Evolutionary conservation across 1,140 invertebrate species (phyloP).

Genomic region (Zelostemma sp.): DNA sequence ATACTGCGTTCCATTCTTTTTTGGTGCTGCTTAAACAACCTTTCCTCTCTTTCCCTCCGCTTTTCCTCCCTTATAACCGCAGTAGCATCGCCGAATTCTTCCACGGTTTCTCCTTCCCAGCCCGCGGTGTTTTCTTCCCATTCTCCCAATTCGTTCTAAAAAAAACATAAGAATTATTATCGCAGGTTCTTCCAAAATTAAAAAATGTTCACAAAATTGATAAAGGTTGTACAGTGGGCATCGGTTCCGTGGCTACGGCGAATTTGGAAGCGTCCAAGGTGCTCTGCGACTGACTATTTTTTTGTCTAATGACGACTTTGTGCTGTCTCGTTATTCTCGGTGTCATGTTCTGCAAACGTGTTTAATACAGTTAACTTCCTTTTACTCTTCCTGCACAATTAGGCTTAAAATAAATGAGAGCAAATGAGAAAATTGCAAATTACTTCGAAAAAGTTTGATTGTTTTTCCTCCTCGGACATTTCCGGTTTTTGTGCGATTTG

Average conservation of each 20-base stretch:
- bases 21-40: slow-evolving; percentile 68
- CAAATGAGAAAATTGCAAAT: neutral
- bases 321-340: slow-evolving; percentile 70
- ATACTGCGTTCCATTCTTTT: slow-evolving; percentile 64
- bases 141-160: slow-evolving; percentile 62
- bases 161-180: slow-evolving; percentile 20
- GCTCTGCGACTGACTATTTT: slow-evolving; percentile 37
- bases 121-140: slow-evolving; percentile 69
- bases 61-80: slow-evolving; percentile 67
- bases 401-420: neutral
- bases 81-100: slow-evolving; percentile 65
- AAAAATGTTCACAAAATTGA: neutral
- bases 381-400: no score
- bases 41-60: slow-evolving; percentile 65
- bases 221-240: slow-evolving; percentile 53
- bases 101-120: slow-evolving; percentile 69
- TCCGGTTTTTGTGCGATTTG: slow-evolving; percentile 58
- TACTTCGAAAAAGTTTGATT: slow-evolving; percentile 70
- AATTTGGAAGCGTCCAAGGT: slow-evolving; percentile 56
- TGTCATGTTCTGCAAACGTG: slow-evolving; percentile 69
- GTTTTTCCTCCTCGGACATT: slow-evolving; percentile 55
- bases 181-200: slow-evolving; percentile 1
- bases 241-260: slow-evolving; percentile 54
- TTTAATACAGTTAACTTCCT: no score
- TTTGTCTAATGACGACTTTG: slow-evolving; percentile 67